phyloP scores from a whole-genome alignment of 2,888 invertebrate genomes.

The Scaptomyza tumidula region DNA sequence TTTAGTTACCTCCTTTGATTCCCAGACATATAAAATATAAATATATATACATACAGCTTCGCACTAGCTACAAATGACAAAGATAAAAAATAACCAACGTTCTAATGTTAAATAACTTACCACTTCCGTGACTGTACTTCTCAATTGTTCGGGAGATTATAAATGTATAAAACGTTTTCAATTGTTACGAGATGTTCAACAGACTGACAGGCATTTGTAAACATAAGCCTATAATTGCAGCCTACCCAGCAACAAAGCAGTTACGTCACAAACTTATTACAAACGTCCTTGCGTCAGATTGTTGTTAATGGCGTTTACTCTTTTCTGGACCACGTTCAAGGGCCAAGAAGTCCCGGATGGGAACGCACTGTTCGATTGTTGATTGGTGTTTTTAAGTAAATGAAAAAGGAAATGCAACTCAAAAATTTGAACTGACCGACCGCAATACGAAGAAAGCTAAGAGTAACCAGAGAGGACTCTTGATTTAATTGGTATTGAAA shows the following conservation, averaged over 20 bases:
- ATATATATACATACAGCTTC: conserved; percentile 32
- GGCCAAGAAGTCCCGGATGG: conserved; percentile 6
- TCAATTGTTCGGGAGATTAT: conserved; percentile 48
- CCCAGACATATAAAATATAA: conserved; percentile 53
- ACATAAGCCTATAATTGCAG: conserved; percentile 17
- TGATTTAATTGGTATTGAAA: conserved; percentile 27
- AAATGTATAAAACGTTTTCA: conserved; percentile 57
- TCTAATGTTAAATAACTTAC: conserved; percentile 46
- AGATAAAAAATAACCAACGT: background rate
- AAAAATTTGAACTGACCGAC: conserved; percentile 34
- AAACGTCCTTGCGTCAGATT: too few relatives aligned
- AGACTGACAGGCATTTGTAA: conserved; percentile 41
- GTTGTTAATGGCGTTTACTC: background rate
- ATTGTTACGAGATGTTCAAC: conserved; percentile 28
- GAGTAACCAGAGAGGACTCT: conserved; percentile 27
- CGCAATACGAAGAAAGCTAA: conserved; percentile 32
- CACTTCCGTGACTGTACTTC: conserved; percentile 34
- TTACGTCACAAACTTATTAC: background rate
- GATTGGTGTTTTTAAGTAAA: conserved; percentile 1
- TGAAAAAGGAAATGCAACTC: conserved; percentile 27
- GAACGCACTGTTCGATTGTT: background rate
- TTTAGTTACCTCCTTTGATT: conserved; percentile 21
- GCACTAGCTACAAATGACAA: conserved; percentile 9
- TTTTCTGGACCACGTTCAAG: background rate
- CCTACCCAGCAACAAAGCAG: background rate